These are phyloP conservation scores for Cryptoblepharus egeriae DNA, from an alignment of 2,797 vertebrate genomes.

Conservation along the genomic window DNA sequence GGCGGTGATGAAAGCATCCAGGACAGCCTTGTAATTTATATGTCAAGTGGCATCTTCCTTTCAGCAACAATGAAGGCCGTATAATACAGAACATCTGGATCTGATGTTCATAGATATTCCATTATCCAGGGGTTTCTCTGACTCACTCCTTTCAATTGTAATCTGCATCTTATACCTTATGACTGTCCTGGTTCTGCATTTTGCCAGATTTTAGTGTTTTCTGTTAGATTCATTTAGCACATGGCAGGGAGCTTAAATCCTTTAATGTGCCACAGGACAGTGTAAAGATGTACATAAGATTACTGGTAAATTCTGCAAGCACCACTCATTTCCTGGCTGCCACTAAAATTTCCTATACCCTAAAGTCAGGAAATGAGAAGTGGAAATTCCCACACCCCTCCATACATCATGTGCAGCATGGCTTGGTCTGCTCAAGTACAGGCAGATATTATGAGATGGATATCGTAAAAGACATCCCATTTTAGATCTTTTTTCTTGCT, in stretches of 20 bases:
- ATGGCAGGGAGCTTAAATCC: too few species aligned
- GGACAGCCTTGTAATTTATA: neutral
- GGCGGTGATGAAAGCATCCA: neutral
- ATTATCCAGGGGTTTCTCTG: neutral
- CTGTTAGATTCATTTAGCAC: too few species aligned
- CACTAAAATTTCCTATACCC: neutral
- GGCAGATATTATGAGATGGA: neutral
- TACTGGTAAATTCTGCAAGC: neutral
- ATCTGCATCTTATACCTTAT: neutral
- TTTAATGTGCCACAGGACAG: neutral
- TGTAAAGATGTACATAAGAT: neutral
- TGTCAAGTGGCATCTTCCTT: neutral
- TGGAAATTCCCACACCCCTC: too few species aligned
- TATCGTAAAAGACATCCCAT: neutral
- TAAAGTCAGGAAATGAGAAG: neutral
- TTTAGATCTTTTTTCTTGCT: neutral
- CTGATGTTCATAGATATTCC: neutral
- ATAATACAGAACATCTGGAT: too few species aligned
- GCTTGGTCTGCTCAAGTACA: neutral
- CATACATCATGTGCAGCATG: neutral
- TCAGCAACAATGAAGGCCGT: neutral
- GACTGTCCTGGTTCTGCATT: neutral
- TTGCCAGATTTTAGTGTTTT: neutral
- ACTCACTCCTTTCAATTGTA: neutral
- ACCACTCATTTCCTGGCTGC: neutral